Evolutionary conservation across 2,797 vertebrate species (phyloP).

Genomic region (Potorous gilbertii): DNA sequence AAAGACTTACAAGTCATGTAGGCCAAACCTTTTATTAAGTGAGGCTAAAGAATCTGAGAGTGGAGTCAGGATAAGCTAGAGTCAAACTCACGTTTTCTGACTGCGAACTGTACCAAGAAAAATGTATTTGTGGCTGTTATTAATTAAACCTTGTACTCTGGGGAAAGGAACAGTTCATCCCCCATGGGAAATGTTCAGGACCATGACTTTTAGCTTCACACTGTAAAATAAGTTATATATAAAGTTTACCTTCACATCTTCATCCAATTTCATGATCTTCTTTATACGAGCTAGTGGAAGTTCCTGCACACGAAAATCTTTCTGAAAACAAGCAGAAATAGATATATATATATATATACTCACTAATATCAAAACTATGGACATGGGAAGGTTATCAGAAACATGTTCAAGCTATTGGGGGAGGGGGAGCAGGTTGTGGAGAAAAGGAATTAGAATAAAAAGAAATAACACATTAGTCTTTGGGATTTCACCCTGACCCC

Average conservation of each 20-base stretch:
- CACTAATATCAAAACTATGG: background rate
- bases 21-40: background rate
- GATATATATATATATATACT: slow-evolving; percentile 31
- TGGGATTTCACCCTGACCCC: background rate
- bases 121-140: slow-evolving; percentile 46
- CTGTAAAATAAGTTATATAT: background rate
- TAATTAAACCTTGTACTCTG: slow-evolving; percentile 51
- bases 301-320: slow-evolving; percentile 99
- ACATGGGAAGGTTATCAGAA: slow-evolving; percentile 9
- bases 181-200: slow-evolving; percentile 27
- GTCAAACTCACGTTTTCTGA: background rate
- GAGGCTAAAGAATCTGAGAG: background rate
- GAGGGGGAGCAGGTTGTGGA: background rate
- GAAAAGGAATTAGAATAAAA: background rate
- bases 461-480: background rate
- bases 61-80: background rate
- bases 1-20: background rate
- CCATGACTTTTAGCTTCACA: slow-evolving; percentile 31
- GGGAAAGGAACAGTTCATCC: slow-evolving; percentile 23
- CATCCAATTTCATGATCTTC: slow-evolving; percentile 99
- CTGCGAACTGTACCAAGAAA: background rate
- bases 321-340: slow-evolving; percentile 87
- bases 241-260: slow-evolving; percentile 96
- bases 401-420: background rate
- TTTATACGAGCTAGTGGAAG: slow-evolving; percentile 98